phyloP scores from a whole-genome alignment of 2,888 invertebrate species.

The Microchrysa polita region DNA sequence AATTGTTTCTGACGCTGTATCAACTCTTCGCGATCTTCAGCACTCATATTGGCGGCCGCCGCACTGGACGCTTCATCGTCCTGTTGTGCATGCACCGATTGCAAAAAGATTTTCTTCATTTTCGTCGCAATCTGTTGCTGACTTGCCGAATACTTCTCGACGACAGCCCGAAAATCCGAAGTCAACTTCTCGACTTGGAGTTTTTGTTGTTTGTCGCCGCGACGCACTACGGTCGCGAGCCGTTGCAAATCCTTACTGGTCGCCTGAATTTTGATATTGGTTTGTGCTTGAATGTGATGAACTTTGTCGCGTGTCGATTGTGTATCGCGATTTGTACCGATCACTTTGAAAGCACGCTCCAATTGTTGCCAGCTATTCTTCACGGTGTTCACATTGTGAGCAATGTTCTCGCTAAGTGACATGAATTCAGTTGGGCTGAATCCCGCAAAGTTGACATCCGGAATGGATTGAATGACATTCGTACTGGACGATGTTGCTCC shows the following conservation, averaged over 20 bases:
- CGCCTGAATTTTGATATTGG: slow-evolving; percentile 77
- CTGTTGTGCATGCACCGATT: slow-evolving; percentile 54
- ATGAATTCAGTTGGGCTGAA: slow-evolving; percentile 80
- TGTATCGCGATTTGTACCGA: slow-evolving; percentile 80
- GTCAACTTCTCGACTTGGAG: slow-evolving; percentile 85
- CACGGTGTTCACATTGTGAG: slow-evolving; percentile 81
- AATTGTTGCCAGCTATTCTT: slow-evolving; percentile 77
- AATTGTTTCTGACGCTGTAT: slow-evolving; percentile 59
- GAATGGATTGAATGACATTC: slow-evolving; percentile 62
- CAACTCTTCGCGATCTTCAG: slow-evolving; percentile 59
- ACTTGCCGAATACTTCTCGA: slow-evolving; percentile 78
- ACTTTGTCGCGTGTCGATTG: slow-evolving; percentile 73
- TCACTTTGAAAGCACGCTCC: slow-evolving; percentile 77
- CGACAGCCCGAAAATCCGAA: slow-evolving; percentile 81
- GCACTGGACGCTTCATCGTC: slow-evolving; percentile 62
- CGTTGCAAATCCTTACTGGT: slow-evolving; percentile 79
- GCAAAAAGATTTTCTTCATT: slow-evolving; percentile 67
- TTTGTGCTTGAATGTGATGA: slow-evolving; percentile 77
- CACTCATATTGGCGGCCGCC: slow-evolving; percentile 58
- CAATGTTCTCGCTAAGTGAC: slow-evolving; percentile 82
- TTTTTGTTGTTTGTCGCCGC: slow-evolving; percentile 81
- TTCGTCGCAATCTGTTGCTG: slow-evolving; percentile 80
- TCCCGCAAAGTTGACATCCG: slow-evolving; percentile 76
- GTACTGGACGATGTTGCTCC: slow-evolving; percentile 59
- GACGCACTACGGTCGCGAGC: slow-evolving; percentile 74